Conservation (phyloP, 1,140 invertebrate species). For the Cyclina sinensis region DNA sequence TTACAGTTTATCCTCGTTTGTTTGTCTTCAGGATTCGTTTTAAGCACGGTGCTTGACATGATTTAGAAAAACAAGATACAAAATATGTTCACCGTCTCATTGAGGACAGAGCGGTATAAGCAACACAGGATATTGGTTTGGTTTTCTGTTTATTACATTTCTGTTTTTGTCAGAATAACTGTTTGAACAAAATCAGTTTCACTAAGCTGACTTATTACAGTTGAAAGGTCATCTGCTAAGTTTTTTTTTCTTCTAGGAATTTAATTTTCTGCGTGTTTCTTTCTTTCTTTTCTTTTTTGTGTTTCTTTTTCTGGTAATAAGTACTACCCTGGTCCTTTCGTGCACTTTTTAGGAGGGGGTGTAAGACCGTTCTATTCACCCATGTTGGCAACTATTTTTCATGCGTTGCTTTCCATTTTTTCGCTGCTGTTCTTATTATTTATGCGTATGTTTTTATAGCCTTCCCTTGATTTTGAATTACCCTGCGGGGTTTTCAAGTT, state of each 20-base stretch:
- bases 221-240: constrained; percentile 4
- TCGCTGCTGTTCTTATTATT: neutral
- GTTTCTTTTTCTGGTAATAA: constrained; percentile 15
- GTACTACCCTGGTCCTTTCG: constrained; percentile 26
- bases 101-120: no score
- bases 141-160: no score
- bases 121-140: no score
- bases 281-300: no score
- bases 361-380: neutral
- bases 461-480: neutral
- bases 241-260: neutral
- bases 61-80: no score
- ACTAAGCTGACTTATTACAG: neutral
- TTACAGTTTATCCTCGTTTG: no score
- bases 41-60: no score
- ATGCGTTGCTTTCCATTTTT: neutral
- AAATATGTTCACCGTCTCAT: no score
- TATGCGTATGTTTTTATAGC: neutral
- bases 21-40: no score
- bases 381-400: neutral
- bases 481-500: neutral
- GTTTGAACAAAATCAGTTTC: constrained; percentile 1
- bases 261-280: neutral
- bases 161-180: constrained; percentile 7
- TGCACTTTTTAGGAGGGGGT: constrained; percentile 11